Conservation (phyloP, 92 coral and sea anemone genomes). For the Phenganax subtilis region DNA sequence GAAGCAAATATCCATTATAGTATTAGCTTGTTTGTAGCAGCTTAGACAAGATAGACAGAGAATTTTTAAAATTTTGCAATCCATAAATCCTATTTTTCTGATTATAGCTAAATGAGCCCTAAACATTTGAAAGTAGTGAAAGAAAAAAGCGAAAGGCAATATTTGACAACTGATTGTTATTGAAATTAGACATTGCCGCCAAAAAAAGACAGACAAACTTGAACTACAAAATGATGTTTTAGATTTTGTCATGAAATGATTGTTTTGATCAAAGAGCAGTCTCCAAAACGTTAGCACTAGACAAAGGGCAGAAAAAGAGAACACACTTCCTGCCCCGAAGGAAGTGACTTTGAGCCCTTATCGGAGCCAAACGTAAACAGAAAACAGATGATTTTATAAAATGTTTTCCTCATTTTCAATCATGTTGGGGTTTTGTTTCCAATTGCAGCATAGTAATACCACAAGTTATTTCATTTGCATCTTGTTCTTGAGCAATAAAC, state of each 20-base stretch:
- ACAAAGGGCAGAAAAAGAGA: not conserved
- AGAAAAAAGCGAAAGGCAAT: conserved; percentile 17
- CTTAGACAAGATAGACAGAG: no score
- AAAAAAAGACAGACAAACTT: conserved; percentile 23
- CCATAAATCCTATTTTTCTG: no score
- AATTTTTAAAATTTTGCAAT: no score
- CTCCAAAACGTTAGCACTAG: not conserved
- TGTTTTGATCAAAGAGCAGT: not conserved
- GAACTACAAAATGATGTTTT: not conserved
- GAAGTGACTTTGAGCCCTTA: not conserved
- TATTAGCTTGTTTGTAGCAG: not conserved
- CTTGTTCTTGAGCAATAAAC: not conserved
- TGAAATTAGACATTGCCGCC: conserved; percentile 21
- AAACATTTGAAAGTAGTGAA: conserved; percentile 2
- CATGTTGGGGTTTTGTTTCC: not conserved
- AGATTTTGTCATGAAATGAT: no score
- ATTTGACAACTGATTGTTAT: conserved; percentile 25
- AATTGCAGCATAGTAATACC: not conserved
- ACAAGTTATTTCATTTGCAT: not conserved
- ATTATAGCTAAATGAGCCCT: no score
- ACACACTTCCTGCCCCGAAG: conserved; percentile 13
- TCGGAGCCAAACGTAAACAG: conserved; percentile 12
- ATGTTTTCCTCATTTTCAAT: not conserved
- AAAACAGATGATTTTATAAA: not conserved
- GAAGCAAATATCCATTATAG: not conserved